A percentile compares a stretch with the other conserved stretches of the same genome.
phyloP scores from a whole-genome alignment of 2,797 vertebrate genomes.

The Acropternis orthonyx region DNA sequence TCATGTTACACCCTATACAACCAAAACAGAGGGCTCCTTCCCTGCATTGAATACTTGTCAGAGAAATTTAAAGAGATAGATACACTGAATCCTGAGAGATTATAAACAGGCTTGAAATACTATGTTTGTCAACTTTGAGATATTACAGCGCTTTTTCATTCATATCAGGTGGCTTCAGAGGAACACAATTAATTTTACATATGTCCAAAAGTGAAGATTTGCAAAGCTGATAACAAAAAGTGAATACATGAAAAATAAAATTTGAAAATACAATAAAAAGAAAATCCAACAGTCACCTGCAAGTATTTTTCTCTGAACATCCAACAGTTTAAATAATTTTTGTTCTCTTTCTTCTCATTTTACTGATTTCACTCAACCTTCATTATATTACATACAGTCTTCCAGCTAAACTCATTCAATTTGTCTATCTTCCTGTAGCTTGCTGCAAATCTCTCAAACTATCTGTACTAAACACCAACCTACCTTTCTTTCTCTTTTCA shows the following conservation, averaged over 20 bases:
- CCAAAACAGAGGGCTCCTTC: background rate
- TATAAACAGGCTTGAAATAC: background rate
- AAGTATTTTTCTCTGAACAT: background rate
- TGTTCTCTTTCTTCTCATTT: background rate
- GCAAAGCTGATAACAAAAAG: background rate
- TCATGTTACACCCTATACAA: background rate
- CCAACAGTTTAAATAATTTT: background rate
- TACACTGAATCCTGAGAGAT: background rate
- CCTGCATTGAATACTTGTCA: background rate
- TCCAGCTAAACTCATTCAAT: background rate
- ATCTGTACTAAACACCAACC: background rate
- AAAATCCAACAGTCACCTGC: background rate
- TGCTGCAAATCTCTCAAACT: background rate
- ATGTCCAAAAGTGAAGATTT: background rate
- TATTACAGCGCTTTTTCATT: background rate
- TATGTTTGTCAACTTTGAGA: background rate
- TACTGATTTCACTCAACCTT: background rate
- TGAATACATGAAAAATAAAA: background rate
- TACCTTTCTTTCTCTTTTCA: background rate
- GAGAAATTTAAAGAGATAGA: background rate
- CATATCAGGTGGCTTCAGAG: background rate
- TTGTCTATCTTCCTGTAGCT: background rate
- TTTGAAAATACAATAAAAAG: background rate
- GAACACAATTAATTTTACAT: background rate
- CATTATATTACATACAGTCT: background rate